Evolutionary conservation across 2,888 invertebrate species (phyloP).

Genomic region (Axea sp.): DNA sequence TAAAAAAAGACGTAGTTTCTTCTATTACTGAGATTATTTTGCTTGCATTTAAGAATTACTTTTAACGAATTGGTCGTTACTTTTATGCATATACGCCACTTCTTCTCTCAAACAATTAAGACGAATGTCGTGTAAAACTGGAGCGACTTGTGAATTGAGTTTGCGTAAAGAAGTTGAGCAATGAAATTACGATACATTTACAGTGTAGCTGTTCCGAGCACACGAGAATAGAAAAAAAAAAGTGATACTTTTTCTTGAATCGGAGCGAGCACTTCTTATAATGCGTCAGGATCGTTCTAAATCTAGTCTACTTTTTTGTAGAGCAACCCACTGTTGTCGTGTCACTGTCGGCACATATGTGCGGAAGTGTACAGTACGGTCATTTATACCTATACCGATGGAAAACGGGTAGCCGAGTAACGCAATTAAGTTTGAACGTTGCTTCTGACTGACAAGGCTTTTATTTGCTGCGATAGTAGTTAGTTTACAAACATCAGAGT

Average conservation of each 20-base stretch:
- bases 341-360: constrained; percentile 15
- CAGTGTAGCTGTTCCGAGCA: neutral
- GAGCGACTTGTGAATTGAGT: constrained; percentile 26
- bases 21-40: too few species aligned
- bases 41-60: too few species aligned
- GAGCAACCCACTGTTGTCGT: constrained; percentile 9
- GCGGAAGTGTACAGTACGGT: constrained; percentile 27
- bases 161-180: constrained; percentile 25
- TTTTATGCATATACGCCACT: constrained; percentile 24
- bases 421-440: constrained; percentile 35
- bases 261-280: constrained; percentile 6
- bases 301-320: constrained; percentile 25
- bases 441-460: constrained; percentile 27
- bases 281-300: constrained; percentile 2
- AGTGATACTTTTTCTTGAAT: constrained; percentile 2
- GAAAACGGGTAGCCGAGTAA: constrained; percentile 21
- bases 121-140: constrained; percentile 30
- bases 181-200: constrained; percentile 17
- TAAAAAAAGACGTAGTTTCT: too few species aligned
- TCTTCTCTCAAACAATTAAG: constrained; percentile 26
- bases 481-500: constrained; percentile 16
- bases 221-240: constrained; percentile 5
- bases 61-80: constrained; percentile 26
- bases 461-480: constrained; percentile 20
- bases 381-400: constrained; percentile 21